Conservation (phyloP, 1,140 invertebrate species). For the Meloidogyne chitwoodi region DNA sequence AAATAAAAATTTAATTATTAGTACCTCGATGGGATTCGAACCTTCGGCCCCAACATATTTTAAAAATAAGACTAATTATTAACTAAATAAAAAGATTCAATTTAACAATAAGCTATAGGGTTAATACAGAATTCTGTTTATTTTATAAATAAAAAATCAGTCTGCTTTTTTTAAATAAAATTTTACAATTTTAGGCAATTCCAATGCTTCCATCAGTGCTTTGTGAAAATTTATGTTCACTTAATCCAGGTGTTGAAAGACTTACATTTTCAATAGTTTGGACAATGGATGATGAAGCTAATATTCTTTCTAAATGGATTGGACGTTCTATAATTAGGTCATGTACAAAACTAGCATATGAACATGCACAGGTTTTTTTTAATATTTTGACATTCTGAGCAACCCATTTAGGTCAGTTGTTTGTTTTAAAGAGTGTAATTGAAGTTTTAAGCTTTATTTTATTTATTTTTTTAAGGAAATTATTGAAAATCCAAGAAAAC, state of each 20-base stretch:
- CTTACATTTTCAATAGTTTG: slow-evolving; percentile 90
- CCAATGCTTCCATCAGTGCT: slow-evolving; percentile 84
- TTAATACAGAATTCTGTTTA: no score
- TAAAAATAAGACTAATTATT: no score
- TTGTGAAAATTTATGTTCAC: slow-evolving; percentile 79
- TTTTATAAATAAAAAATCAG: no score
- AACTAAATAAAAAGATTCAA: no score
- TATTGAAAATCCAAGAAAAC: slow-evolving; percentile 76
- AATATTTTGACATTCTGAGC: background rate
- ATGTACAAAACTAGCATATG: slow-evolving; percentile 61
- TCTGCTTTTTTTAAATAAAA: no score
- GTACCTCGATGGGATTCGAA: no score
- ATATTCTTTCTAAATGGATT: slow-evolving; percentile 78
- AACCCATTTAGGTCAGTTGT: no score
- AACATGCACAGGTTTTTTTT: slow-evolving; percentile 46
- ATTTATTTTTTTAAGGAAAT: slow-evolving; percentile 41
- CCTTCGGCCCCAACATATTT: no score
- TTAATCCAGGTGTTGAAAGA: slow-evolving; percentile 77
- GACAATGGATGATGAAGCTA: slow-evolving; percentile 79
- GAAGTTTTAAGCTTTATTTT: background rate
- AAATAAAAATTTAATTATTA: no score
- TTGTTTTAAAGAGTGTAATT: background rate
- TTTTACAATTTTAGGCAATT: slow-evolving; percentile 61
- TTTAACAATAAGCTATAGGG: no score
- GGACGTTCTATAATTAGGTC: slow-evolving; percentile 83